These are phyloP conservation scores for Drosophila neonasuta DNA, from an alignment of 2,888 invertebrate genomes.

Conservation along the genomic window DNA sequence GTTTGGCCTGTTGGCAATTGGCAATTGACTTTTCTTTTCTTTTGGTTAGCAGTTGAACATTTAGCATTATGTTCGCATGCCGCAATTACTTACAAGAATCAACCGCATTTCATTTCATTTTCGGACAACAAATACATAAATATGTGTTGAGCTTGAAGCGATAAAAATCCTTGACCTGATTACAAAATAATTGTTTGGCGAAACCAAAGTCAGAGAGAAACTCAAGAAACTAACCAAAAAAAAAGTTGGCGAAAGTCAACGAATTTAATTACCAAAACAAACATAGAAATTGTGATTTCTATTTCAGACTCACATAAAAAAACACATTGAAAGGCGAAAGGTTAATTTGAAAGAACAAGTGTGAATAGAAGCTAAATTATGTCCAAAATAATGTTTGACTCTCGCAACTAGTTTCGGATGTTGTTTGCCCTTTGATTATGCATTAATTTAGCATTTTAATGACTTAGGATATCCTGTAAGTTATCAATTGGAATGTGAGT, in stretches of 20 bases:
- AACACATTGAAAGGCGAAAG: conserved; percentile 41
- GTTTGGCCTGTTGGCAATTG: conserved; percentile 23
- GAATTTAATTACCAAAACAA: conserved; percentile 76
- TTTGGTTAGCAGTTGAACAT: conserved; percentile 30
- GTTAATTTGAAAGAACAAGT: conserved; percentile 33
- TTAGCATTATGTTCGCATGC: conserved; percentile 64
- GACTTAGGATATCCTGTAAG: neutral
- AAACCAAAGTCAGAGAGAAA: conserved; percentile 20
- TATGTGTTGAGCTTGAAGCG: conserved; percentile 32
- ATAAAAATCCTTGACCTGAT: conserved; percentile 76
- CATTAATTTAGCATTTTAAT: neutral
- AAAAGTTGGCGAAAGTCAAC: conserved; percentile 41
- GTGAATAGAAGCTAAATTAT: conserved; percentile 10
- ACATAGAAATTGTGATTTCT: conserved; percentile 55
- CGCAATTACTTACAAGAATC: conserved; percentile 65
- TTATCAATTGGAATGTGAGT: too few relatives aligned
- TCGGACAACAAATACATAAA: conserved; percentile 24
- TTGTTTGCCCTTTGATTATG: neutral
- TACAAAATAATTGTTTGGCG: conserved; percentile 76
- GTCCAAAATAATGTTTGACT: conserved; percentile 5
- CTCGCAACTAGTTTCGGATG: neutral
- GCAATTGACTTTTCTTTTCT: conserved; percentile 26
- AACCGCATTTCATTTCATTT: conserved; percentile 47
- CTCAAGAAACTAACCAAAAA: neutral
- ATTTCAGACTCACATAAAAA: conserved; percentile 40